Evolutionary conservation across 2,888 invertebrate species (phyloP).

Genomic region (Eupithecia dodoneata): DNA sequence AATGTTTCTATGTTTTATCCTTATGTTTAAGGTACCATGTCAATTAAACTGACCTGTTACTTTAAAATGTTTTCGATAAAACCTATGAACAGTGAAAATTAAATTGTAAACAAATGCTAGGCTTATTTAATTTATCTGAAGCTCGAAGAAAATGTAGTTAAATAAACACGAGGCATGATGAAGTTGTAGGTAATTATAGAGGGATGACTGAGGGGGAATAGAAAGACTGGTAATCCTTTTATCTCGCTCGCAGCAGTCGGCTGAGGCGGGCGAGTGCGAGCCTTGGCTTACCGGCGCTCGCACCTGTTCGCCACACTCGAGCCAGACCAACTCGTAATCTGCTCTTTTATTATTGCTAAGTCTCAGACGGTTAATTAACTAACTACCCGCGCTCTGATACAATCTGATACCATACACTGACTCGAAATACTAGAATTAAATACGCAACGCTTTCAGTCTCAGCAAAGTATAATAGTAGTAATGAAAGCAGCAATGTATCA

Average conservation of each 20-base stretch:
- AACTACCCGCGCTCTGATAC: slow-evolving; percentile 55
- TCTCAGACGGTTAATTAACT: slow-evolving; percentile 65
- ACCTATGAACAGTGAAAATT: too few relatives aligned
- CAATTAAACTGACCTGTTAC: too few relatives aligned
- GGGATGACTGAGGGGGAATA: slow-evolving; percentile 54
- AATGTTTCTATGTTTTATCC: too few relatives aligned
- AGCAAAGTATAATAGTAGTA: slow-evolving; percentile 24
- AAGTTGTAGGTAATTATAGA: slow-evolving; percentile 37
- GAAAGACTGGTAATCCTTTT: slow-evolving; percentile 75
- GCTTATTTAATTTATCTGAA: not conserved
- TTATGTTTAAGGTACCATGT: too few relatives aligned
- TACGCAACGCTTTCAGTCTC: slow-evolving; percentile 11
- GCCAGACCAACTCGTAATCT: slow-evolving; percentile 60
- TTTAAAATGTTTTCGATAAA: too few relatives aligned
- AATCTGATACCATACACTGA: slow-evolving; percentile 42
- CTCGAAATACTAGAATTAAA: slow-evolving; percentile 20
- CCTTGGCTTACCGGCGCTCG: slow-evolving; percentile 56
- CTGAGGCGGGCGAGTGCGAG: slow-evolving; percentile 54
- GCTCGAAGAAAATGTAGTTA: not conserved
- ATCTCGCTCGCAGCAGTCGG: slow-evolving; percentile 73
- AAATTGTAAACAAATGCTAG: too few relatives aligned
- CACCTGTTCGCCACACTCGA: slow-evolving; percentile 66
- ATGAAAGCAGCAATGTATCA: slow-evolving; percentile 48
- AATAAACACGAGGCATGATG: slow-evolving; percentile 45
- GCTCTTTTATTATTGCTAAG: slow-evolving; percentile 63